These are phyloP conservation scores for Intellagama lesueurii DNA, from an alignment of 2,797 vertebrate genomes.

Conservation along the genomic window DNA sequence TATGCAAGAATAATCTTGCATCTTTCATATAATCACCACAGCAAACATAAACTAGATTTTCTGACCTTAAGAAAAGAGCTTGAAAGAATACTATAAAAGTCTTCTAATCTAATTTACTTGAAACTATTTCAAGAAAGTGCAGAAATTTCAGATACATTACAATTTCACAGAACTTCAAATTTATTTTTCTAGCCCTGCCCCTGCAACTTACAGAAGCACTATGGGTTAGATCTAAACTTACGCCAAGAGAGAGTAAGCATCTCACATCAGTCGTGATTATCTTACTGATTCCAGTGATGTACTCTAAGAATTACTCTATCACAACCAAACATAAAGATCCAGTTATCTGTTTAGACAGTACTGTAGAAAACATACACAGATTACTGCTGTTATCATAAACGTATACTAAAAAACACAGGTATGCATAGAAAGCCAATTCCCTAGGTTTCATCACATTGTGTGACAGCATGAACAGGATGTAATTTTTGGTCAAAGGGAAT, in stretches of 20 bases:
- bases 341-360: background rate
- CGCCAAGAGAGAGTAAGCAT: background rate
- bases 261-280: background rate
- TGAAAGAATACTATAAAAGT: background rate
- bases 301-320: background rate
- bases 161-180: constrained; percentile 4
- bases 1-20: background rate
- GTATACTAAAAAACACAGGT: background rate
- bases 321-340: background rate
- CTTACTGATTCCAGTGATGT: background rate
- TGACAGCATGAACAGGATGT: background rate
- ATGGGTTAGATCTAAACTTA: background rate
- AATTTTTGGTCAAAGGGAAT: background rate
- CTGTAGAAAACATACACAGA: background rate
- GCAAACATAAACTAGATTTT: background rate
- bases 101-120: background rate
- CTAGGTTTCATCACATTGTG: no score
- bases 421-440: no score
- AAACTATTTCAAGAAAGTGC: background rate
- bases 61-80: background rate
- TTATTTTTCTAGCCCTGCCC: background rate
- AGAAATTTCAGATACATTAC: background rate
- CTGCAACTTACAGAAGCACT: background rate
- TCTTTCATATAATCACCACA: no score
- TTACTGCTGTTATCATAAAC: background rate